These are phyloP conservation scores for Peromyscus attwateri DNA, from an alignment of 2,797 vertebrate species.

Conservation along the genomic window DNA sequence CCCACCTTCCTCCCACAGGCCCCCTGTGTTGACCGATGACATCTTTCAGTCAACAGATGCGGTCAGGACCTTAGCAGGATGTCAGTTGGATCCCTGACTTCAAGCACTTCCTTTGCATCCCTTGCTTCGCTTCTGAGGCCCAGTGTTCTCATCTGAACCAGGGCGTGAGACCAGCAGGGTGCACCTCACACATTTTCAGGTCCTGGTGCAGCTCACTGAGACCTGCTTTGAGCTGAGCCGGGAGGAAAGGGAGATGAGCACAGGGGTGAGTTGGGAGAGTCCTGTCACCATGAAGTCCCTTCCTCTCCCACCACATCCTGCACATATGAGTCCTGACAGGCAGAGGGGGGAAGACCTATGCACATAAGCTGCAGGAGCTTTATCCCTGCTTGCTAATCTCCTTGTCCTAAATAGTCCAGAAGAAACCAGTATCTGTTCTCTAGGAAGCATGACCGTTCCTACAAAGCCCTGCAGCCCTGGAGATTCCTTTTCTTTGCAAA, in stretches of 20 bases:
- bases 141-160: conserved; percentile 3
- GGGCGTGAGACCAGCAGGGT: not conserved
- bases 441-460: not conserved
- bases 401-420: not conserved
- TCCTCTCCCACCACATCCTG: not conserved
- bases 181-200: not conserved
- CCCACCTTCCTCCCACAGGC: conserved; percentile 52
- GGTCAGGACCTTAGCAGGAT: not conserved
- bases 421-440: not conserved
- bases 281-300: not conserved
- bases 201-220: not conserved
- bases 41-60: not conserved
- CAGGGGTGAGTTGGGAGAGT: not conserved
- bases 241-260: no score
- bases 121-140: not conserved
- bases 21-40: not conserved
- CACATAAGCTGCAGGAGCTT: not conserved
- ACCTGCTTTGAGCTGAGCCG: not conserved
- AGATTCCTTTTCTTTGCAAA: not conserved
- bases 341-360: not conserved
- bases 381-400: not conserved
- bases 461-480: not conserved
- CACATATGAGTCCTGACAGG: not conserved
- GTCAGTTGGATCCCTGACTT: not conserved
- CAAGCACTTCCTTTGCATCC: not conserved